Conservation (phyloP, 1,140 invertebrate species). For the Heliconius eleuchia region DNA sequence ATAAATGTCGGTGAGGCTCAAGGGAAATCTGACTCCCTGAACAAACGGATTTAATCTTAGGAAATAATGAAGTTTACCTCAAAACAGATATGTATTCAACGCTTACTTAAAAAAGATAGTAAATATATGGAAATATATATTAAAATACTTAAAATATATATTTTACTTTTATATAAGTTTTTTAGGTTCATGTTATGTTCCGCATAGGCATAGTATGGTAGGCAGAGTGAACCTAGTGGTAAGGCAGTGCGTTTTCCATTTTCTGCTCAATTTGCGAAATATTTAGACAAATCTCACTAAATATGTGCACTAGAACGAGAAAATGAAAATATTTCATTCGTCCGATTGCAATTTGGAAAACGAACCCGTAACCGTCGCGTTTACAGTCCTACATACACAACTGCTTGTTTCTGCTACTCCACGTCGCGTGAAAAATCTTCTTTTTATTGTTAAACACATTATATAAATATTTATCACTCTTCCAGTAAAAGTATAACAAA, state of each 20-base stretch:
- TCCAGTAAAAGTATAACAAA: conserved; percentile 26
- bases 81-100: conserved; percentile 1
- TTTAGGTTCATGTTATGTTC: not conserved
- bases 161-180: too few species aligned
- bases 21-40: conserved; percentile 30
- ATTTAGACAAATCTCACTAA: not conserved
- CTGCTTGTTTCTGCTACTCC: too few species aligned
- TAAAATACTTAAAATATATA: too few species aligned
- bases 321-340: not conserved
- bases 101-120: not conserved
- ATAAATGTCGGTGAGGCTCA: conserved; percentile 31
- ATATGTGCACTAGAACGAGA: not conserved
- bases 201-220: not conserved
- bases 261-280: not conserved
- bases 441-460: too few species aligned
- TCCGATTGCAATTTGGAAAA: too few species aligned
- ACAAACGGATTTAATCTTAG: conserved; percentile 25
- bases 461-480: not conserved
- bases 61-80: conserved; percentile 24
- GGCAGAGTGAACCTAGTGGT: not conserved
- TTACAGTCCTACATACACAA: too few species aligned
- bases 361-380: too few species aligned
- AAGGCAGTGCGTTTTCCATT: not conserved
- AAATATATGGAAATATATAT: not conserved
- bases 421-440: too few species aligned